Base-by-base conservation (phyloP, 1,140 invertebrate species). In the Apocrypta bakeri region DNA sequence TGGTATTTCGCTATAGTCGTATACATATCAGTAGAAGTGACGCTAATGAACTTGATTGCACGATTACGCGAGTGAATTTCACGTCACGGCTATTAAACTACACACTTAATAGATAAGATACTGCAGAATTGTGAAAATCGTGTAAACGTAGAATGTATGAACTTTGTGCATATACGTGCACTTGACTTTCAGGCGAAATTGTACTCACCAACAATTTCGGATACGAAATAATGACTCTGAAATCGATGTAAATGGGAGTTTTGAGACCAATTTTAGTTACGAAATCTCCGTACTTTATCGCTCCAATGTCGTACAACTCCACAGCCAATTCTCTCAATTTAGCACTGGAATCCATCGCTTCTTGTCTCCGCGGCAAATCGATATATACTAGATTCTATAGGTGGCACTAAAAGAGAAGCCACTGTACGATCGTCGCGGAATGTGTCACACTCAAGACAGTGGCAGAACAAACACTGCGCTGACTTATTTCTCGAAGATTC, bases 171-270 rank as follows among this genome's bases (percentile, higher is more conserved):
- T 37, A 37, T 37, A 37, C 33, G 33, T 37, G 9, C 33, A 37
- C 33, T 37, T 37, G 9, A 37, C 9, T 4, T 37, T 4, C 33
- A 37, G 3, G 33, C 33, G 17, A 8, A 56, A 76, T 83, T 86
- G 83, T 17, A 91, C 93, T 93, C 92, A 98, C 97, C 95, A 99
- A 94, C 69, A 99, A 87, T 87, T 95, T 92, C 0, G 98, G 98
- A 90, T 96, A 95, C 17, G 97, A 97, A 37, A 99, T 95, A 48
- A 99, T 95, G 0, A 97, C 94, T 81, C 98, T 93, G 7, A 99
- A 90, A 92, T 99, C 98, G 89, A 99, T 97, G 90, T 99, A 99
- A 82, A 99, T 95, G 0, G 98, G 98, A 12, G 98, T 98, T 90
- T 95, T 94, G n/a, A 98, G 93, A 17, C 98, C 98, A 89, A 96